Conservation (phyloP, 2,888 invertebrate species). For the Drosophila multiciliata region DNA sequence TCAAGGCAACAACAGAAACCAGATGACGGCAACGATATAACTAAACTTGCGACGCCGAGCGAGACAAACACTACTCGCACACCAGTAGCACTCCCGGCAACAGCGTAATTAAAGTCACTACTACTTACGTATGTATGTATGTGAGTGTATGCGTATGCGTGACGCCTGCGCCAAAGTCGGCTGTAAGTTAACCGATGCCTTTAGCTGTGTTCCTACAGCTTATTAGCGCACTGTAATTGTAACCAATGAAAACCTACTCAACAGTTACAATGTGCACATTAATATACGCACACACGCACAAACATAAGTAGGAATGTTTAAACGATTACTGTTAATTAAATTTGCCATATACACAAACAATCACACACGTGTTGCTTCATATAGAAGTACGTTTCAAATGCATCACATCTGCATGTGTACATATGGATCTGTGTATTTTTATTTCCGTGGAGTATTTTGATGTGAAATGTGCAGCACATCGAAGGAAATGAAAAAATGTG, state of each 20-base stretch:
- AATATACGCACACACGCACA: constrained; percentile 6
- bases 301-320: neutral
- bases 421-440: neutral
- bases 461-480: neutral
- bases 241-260: constrained; percentile 54
- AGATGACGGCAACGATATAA: constrained; percentile 9
- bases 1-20: constrained; percentile 31
- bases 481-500: neutral
- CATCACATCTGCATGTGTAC: neutral
- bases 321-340: constrained; percentile 9
- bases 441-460: neutral
- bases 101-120: constrained; percentile 68
- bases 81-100: constrained; percentile 33
- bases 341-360: neutral
- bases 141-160: constrained; percentile 26
- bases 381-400: neutral
- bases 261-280: constrained; percentile 33
- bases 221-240: constrained; percentile 59
- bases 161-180: constrained; percentile 36
- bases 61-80: constrained; percentile 26
- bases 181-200: constrained; percentile 45
- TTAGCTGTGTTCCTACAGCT: constrained; percentile 50
- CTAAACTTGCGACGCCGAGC: constrained; percentile 49
- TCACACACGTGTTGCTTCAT: constrained; percentile 23
- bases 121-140: constrained; percentile 9